Percentiles rank a stretch among this genome's conserved stretches.
phyloP scores from a whole-genome alignment of 2,797 vertebrate genomes.

The Orientallactaga sibirica region DNA sequence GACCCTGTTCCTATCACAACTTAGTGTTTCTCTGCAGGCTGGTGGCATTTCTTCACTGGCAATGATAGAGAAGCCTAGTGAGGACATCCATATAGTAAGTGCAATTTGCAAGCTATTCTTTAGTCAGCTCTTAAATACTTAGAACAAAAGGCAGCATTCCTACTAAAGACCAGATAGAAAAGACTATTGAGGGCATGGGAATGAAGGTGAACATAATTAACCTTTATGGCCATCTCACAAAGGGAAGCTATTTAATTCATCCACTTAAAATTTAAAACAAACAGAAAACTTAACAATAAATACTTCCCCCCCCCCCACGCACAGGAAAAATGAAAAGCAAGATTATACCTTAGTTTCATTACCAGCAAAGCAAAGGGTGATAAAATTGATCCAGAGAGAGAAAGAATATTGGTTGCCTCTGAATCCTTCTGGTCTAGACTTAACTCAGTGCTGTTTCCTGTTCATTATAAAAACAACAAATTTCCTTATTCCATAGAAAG shows the following conservation, averaged over 20 bases:
- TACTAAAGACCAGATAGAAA: conserved; percentile 46
- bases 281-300: conserved; percentile 48
- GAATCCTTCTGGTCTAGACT: background rate
- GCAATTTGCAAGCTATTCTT: conserved; percentile 26
- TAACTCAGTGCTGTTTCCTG: background rate
- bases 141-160: conserved; percentile 53
- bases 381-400: background rate
- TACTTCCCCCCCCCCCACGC: background rate
- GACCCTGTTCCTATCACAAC: background rate
- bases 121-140: conserved; percentile 61
- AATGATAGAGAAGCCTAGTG: background rate
- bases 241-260: conserved; percentile 51
- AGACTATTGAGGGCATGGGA: background rate
- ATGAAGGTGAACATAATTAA: conserved; percentile 59
- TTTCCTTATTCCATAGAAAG: background rate
- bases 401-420: background rate
- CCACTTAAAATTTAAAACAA: conserved; percentile 58
- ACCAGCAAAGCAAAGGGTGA: background rate
- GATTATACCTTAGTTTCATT: background rate
- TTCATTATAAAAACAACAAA: conserved; percentile 13
- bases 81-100: background rate
- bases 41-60: background rate
- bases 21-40: background rate
- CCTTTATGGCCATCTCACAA: conserved; percentile 1
- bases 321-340: background rate